Evolutionary conservation across 2,797 vertebrate species (phyloP).

Genomic region (Lacerta bilineata): DNA sequence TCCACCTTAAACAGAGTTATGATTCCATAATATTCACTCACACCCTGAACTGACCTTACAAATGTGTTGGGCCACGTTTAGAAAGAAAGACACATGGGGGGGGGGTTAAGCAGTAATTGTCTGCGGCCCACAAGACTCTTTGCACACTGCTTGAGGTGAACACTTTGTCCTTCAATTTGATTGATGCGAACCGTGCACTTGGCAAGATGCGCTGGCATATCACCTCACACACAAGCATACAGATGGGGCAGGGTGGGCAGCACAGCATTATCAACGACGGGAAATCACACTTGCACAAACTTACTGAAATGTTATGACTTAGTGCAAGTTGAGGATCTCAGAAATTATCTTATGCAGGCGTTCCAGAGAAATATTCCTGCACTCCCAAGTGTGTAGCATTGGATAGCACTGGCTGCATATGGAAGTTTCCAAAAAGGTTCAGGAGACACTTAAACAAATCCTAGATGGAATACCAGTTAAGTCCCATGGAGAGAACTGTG

Average conservation of each 20-base stretch:
- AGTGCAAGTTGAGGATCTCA: neutral
- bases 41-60: neutral
- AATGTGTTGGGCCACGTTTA: neutral
- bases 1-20: neutral
- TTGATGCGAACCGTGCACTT: neutral
- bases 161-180: constrained; percentile 4
- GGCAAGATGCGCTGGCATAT: neutral
- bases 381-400: neutral
- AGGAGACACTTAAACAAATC: neutral
- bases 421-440: neutral
- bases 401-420: neutral
- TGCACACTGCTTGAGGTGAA: neutral
- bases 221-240: too few relatives aligned
- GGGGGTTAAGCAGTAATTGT: neutral
- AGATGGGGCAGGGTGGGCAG: neutral
- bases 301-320: neutral
- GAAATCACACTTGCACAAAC: constrained; percentile 1
- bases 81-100: neutral
- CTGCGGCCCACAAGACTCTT: neutral
- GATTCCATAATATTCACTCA: neutral
- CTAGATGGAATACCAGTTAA: neutral
- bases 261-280: neutral
- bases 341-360: neutral
- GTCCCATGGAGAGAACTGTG: neutral
- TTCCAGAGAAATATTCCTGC: neutral